Evolutionary conservation across 2,797 vertebrate species (phyloP), one percentile per base, ranked within the genome.

Genomic region (Cuniculus paca): DNA sequence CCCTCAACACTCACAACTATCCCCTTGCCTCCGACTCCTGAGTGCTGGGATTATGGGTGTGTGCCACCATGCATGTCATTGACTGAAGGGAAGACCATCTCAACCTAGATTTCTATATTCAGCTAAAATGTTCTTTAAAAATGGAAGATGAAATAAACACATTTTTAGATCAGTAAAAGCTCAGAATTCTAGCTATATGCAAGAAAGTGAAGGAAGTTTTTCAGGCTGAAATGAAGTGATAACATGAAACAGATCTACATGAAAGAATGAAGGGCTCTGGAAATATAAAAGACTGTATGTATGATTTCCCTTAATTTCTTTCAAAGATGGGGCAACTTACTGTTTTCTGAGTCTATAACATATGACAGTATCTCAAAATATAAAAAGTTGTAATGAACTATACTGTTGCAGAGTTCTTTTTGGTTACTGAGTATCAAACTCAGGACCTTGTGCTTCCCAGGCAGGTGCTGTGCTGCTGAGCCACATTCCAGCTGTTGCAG

Each of bases 81-180:
- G 50, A 17, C 54, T 54, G 54, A 54, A 54, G 19, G 61, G 63
- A 72, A 90, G 89, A 60, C 82, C n/a, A 42, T 90, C 39, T 58
- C 17, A 79, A 72, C 12, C 54, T 54, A 54, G 54, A 17, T 19
- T 17, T 54, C 54, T 54, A 19, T 54, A 54, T 54, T 13, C 54
- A 54, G 54, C 54, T 54, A 19, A 54, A 54, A 19, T 54, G 54
- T 54, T 54, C 54, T 54, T 54, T 54, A 54, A 17, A 54, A 54
- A 17, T 54, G 54, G 54, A 52, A 82, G 24, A 45, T 61, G 56
- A 82, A 79, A 34, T 65, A 42, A 45, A 91, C n/a, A 17, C 54
- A 82, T 83, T 50, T 81, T 82, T 82, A 82, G 52, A 60, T 68
- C n/a, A 90, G 42, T 80, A n/a, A 70, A 90, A 70, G 70, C 50